Conservation (phyloP, 92 coral and sea anemone genomes). For the Umimayanthus chanpuru region DNA sequence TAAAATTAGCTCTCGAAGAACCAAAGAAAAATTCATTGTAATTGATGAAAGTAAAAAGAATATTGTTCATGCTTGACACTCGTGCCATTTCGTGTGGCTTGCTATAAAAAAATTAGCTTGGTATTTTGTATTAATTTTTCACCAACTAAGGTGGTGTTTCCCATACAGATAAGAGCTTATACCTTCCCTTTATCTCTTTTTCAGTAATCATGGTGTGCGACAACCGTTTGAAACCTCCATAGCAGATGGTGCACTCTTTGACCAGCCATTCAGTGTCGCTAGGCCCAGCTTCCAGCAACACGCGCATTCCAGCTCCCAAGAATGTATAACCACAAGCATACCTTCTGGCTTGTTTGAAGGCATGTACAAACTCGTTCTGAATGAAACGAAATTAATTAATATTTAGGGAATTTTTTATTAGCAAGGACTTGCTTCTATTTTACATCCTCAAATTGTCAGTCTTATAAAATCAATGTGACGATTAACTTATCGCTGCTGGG, state of each 20-base stretch:
- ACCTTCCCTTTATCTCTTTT: not conserved
- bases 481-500: too few relatives aligned
- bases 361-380: not conserved
- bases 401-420: too few relatives aligned
- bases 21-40: not conserved
- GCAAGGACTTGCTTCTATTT: not conserved
- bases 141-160: not conserved
- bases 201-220: not conserved
- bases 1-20: too few relatives aligned
- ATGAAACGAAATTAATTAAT: not conserved
- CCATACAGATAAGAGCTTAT: not conserved
- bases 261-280: not conserved
- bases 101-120: too few relatives aligned
- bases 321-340: not conserved
- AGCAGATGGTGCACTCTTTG: not conserved
- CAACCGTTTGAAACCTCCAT: not conserved
- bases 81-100: too few relatives aligned
- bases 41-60: too few relatives aligned
- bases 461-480: not conserved
- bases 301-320: not conserved
- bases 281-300: not conserved
- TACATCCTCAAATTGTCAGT: not conserved
- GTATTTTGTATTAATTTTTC: too few relatives aligned
- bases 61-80: too few relatives aligned
- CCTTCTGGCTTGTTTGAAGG: conserved; percentile 2